Base-by-base conservation (phyloP, 2,888 invertebrate species). In the Troilus luridus region DNA sequence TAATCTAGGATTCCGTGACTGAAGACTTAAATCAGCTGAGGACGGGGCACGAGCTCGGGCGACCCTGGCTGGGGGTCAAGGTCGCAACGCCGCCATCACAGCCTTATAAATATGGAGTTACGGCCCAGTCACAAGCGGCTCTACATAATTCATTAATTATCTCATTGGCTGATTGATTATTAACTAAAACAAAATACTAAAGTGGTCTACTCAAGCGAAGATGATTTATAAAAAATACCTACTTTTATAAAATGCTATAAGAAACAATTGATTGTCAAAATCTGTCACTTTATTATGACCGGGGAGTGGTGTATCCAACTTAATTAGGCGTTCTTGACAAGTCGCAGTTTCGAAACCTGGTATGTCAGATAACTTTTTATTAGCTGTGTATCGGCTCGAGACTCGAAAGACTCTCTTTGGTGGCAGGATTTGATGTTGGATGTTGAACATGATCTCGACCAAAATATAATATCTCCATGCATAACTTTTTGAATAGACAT, bases 91-190 rank as follows among this genome's bases (percentile, higher is more conserved):
- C 72, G 72, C 72, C 72, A 77, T 77, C 72, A 77, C 72, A 41
- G 72, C 41, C 72, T 77, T 77, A 77, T 77, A 77, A 77, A 77
- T 77, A 77, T 77, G 72, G 27, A 77, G 72, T 27, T 41, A 19
- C 72, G 72, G 27, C 41, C 11, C 10, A 77, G 72, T 17, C 17
- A 77, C 27, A 17, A 27, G 17, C 27, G 8, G 8, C 17, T 41
- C 72, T 41, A 77, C 72, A 41, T 12, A 24, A 5, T 24, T 67
- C 67, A 77, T 77, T 77, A 41, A 17, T 27, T 77, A 77, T 77
- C 67, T 77, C 41, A 77, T 41, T 6, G 14, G 12, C 9, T 64
- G 21, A 67, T 24, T 67, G 67, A 41, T 7, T 67, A 67, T 14
- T 24, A 14, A 14, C 12, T 24, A 24, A n/a, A 27, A 17, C 27